A percentile compares a stretch with the other conserved stretches of the same genome.
Evolutionary conservation across 2,113 vertebrate species (phyloP).

Genomic region (Pionites leucogaster): DNA sequence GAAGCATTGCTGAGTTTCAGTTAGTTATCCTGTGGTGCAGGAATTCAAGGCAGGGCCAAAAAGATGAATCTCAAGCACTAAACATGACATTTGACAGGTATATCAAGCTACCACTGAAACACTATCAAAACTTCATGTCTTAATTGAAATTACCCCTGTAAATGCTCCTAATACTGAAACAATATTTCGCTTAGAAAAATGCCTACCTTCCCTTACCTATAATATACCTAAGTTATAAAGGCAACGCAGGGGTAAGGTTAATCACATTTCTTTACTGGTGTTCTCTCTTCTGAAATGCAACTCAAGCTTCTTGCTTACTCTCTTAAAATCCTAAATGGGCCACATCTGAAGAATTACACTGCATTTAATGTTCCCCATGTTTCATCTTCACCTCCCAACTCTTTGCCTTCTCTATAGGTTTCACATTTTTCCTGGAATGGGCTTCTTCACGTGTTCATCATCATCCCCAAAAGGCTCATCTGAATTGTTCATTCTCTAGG

Average conservation of each 20-base stretch:
- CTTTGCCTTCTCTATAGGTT: not conserved
- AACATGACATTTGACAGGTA: not conserved
- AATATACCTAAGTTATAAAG: not conserved
- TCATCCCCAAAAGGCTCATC: not conserved
- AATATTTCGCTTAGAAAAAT: not conserved
- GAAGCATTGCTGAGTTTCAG: not conserved
- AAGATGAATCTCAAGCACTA: not conserved
- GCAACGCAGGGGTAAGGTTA: not conserved
- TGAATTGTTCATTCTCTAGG: not conserved
- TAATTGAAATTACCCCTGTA: not conserved
- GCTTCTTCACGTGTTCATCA: not conserved
- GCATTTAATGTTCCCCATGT: not conserved
- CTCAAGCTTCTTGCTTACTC: not conserved
- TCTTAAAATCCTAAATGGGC: not conserved
- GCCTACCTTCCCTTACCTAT: not conserved
- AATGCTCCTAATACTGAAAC: not conserved
- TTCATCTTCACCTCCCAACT: not conserved
- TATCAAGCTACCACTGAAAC: not conserved
- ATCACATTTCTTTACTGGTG: not conserved
- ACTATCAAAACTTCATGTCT: not conserved
- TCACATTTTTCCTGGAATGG: not conserved
- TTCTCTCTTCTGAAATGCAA: not conserved
- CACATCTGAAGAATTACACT: not conserved
- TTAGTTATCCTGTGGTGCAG: not conserved
- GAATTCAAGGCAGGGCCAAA: not conserved